Evolutionary conservation across 1,140 invertebrate species (phyloP).

Genomic region (Cotesia glomerata): DNA sequence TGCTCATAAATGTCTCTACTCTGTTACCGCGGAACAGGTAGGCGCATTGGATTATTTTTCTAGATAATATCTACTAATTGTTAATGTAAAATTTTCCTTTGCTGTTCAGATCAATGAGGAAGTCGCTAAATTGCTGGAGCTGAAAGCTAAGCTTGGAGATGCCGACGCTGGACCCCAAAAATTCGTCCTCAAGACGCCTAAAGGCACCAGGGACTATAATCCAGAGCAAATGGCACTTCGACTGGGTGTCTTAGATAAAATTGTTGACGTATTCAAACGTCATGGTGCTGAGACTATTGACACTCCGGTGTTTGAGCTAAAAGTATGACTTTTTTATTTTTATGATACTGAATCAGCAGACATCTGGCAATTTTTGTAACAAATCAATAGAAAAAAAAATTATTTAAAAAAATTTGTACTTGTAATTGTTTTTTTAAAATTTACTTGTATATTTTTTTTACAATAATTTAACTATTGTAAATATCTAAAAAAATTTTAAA

Average conservation of each 20-base stretch:
- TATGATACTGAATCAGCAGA: neutral
- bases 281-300: conserved; percentile 99
- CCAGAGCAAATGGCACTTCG: conserved; percentile 94
- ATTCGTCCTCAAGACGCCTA: conserved; percentile 88
- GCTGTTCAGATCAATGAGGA: conserved; percentile 77
- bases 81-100: conserved; percentile 6
- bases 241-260: conserved; percentile 86
- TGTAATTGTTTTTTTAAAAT: no score
- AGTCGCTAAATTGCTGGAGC: conserved; percentile 78
- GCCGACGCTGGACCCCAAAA: conserved; percentile 70
- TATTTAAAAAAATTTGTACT: neutral
- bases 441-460: no score
- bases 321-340: conserved; percentile 67
- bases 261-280: conserved; percentile 90
- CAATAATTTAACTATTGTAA: no score
- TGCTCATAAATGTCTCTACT: conserved; percentile 47
- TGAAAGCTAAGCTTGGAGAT: conserved; percentile 76
- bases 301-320: conserved; percentile 98
- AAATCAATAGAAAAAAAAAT: neutral
- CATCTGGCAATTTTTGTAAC: neutral
- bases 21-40: conserved; percentile 53
- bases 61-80: neutral
- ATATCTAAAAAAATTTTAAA: no score
- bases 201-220: conserved; percentile 95
- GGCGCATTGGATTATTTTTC: conserved; percentile 18